Base-by-base conservation (phyloP, 2,888 invertebrate genomes). In the Hirtodrosophila alboralis region DNA sequence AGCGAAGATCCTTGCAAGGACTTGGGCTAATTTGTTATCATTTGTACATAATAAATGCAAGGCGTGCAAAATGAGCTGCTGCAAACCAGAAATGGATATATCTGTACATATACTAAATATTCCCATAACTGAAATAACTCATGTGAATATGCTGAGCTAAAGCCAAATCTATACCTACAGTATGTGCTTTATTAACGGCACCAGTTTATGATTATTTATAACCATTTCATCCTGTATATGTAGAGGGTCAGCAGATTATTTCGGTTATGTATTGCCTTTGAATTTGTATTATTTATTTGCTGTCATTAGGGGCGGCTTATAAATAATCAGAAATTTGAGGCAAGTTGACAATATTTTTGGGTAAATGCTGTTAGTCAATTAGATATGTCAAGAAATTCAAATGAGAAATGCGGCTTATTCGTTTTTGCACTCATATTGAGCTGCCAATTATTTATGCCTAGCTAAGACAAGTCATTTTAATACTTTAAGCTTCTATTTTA, bases 1-100 rank as follows among this genome's bases (percentile, higher is more conserved):
- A 34, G 56, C 48, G 51, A 54, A 77, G n/a, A 54, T 65, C 60
- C 54, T 30, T 59, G 59, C 57, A n/a, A n/a, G n/a, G 27, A 63
- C 52, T 52, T 33, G 38, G 45, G 62, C 75, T 84, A 84, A 79
- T 79, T 84, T 79, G 75, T 78, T 84, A 79, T 74, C 69, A 76
- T 64, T 69, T 84, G 60, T 61, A 61, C 51, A 58, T 49, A 71
- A 72, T 54, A 71, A 48, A 69, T 60, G 73, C 73, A 52, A 36
- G 38, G 21, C 38, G 38, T 48, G 54, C 72, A 61, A 56, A 72
- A n/a, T n/a, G n/a, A n/a, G n/a, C n/a, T n/a, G n/a, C n/a, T n/a
- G n/a, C n/a, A n/a, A n/a, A 43, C 52, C 31, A 40, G 36, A 63
- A 57, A 56, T 34, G 53, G 53, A 54, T 45, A 59, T 70, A 14